These are phyloP conservation scores for Ormia ochracea DNA, from an alignment of 2,888 invertebrate genomes.

Conservation along the genomic window DNA sequence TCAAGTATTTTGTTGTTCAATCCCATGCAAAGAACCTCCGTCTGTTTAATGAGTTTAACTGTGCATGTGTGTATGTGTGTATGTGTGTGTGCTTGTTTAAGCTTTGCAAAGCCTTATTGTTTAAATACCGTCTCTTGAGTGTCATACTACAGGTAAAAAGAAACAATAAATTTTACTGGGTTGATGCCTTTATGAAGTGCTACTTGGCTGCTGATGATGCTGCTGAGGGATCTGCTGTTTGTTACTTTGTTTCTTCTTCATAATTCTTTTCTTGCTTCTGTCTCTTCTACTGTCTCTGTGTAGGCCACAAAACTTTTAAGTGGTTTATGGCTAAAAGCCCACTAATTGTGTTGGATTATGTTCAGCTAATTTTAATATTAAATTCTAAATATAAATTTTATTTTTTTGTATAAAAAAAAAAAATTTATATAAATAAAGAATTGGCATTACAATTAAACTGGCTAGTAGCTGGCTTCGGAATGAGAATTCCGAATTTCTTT, in stretches of 20 bases:
- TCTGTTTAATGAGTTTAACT: slow-evolving; percentile 12
- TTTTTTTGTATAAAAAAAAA: no score
- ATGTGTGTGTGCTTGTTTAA: slow-evolving; percentile 23
- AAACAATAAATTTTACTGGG: slow-evolving; percentile 36
- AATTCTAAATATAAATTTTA: not conserved
- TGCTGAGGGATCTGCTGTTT: slow-evolving; percentile 21
- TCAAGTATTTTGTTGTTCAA: slow-evolving; percentile 50
- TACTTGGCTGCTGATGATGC: slow-evolving; percentile 17
- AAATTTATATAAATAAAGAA: no score
- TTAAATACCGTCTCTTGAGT: slow-evolving; percentile 29
- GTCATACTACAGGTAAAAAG: not conserved
- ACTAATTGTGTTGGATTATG: slow-evolving; percentile 34
- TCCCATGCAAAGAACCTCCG: not conserved
- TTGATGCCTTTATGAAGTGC: slow-evolving; percentile 50
- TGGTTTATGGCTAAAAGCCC: slow-evolving; percentile 45
- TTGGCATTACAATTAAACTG: no score
- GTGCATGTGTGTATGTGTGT: no score
- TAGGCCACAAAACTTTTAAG: slow-evolving; percentile 63
- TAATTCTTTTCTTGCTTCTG: no score
- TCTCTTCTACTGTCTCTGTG: not conserved
- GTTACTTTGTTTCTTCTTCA: slow-evolving; percentile 23
- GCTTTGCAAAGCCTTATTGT: slow-evolving; percentile 41
- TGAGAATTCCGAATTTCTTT: no score
- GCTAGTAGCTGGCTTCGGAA: no score
- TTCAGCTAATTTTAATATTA: not conserved